Percentiles rank a stretch among this genome's conserved stretches.
Evolutionary conservation across 2,888 invertebrate species (phyloP).

Genomic region (Flexamia atlantica): DNA sequence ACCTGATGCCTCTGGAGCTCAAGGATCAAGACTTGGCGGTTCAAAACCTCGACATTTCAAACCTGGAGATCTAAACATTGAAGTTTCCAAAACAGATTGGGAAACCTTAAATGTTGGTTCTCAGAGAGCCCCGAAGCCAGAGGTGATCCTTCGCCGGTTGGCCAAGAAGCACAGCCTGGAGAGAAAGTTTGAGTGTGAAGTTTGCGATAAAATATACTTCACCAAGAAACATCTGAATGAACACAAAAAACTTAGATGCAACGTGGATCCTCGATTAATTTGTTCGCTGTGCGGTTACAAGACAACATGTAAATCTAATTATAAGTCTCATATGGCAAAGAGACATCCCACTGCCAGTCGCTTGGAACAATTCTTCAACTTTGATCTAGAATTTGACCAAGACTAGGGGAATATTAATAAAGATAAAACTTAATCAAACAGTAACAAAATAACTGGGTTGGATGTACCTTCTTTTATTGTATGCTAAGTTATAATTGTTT

Average conservation of each 20-base stretch:
- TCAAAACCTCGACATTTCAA: neutral
- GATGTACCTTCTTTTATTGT: too few species aligned
- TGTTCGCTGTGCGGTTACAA: constrained; percentile 74
- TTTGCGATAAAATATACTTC: constrained; percentile 63
- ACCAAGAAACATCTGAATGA: constrained; percentile 59
- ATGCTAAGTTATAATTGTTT: too few species aligned
- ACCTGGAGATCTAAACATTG: neutral
- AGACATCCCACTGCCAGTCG: neutral
- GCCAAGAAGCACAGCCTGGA: neutral
- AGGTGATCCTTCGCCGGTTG: neutral
- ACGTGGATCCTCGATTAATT: constrained; percentile 75
- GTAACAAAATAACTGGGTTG: too few species aligned
- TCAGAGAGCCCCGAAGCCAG: too few species aligned
- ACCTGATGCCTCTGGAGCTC: too few species aligned
- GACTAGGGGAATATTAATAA: neutral
- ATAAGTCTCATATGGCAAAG: neutral
- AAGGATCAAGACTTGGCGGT: neutral
- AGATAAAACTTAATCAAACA: too few species aligned
- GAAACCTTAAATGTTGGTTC: too few species aligned
- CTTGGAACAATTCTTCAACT: neutral
- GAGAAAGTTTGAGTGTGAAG: constrained; percentile 41
- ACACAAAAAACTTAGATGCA: constrained; percentile 73
- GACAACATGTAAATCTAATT: neutral
- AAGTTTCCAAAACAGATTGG: neutral
- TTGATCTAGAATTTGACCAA: neutral